Evolutionary conservation across 2,888 invertebrate species (phyloP).

Genomic region (Suillia variegata): DNA sequence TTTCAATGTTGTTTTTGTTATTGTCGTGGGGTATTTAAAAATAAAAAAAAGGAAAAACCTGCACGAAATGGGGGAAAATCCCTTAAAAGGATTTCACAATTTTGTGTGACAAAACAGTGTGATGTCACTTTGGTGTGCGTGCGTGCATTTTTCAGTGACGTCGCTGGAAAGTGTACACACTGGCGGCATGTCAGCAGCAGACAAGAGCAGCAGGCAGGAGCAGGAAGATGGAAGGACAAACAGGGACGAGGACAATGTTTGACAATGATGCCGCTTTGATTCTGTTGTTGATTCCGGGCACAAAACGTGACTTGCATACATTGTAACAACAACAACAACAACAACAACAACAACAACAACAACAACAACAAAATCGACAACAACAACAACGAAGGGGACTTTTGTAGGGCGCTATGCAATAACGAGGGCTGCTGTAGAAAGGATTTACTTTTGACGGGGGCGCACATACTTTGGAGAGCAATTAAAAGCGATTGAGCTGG

Average conservation of each 20-base stretch:
- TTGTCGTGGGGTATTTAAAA: no score
- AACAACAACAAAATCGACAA: no score
- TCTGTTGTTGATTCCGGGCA: slow-evolving; percentile 21
- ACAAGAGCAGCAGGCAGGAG: slow-evolving; percentile 15
- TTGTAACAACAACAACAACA: no score
- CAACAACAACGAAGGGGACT: no score
- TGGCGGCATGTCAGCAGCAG: background rate
- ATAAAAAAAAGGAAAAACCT: no score
- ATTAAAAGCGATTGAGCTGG: slow-evolving; percentile 19
- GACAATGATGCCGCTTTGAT: slow-evolving; percentile 27
- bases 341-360: no score
- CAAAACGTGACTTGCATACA: slow-evolving; percentile 29
- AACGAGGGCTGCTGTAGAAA: slow-evolving; percentile 13
- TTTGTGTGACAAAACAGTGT: slow-evolving; percentile 38
- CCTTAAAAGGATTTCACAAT: slow-evolving; percentile 56
- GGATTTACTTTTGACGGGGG: slow-evolving; percentile 11
- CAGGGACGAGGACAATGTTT: slow-evolving; percentile 14
- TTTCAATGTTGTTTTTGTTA: slow-evolving; percentile 34
- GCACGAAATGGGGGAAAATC: no score
- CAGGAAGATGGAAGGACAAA: slow-evolving; percentile 4
- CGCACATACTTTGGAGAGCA: slow-evolving; percentile 10
- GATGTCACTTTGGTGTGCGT: slow-evolving; percentile 17
- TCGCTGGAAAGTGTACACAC: background rate
- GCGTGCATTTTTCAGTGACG: slow-evolving; percentile 15
- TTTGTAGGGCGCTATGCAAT: slow-evolving; percentile 9